A percentile compares a stretch with the other conserved stretches of the same genome.
Conservation (phyloP, 2,888 invertebrate genomes). For the Thymelicus acteon region DNA sequence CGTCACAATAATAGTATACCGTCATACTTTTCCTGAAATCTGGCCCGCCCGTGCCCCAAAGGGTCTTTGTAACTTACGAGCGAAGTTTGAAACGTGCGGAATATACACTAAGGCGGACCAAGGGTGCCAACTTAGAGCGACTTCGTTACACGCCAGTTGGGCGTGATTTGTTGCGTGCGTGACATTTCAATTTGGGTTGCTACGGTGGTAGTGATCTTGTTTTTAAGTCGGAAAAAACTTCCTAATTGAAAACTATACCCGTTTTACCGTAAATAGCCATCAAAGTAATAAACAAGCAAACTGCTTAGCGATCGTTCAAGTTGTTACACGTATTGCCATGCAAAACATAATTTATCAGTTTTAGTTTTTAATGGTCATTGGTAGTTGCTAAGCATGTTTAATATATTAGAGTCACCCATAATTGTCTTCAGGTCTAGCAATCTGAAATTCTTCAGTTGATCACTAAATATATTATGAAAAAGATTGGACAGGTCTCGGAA, state of each 20-base stretch:
- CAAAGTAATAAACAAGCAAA: too few relatives aligned
- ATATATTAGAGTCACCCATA: too few relatives aligned
- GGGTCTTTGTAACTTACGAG: slow-evolving; percentile 22
- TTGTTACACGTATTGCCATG: too few relatives aligned
- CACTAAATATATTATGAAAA: too few relatives aligned
- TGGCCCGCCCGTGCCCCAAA: neutral
- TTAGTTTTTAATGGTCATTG: too few relatives aligned
- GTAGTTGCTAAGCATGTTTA: too few relatives aligned
- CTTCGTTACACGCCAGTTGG: slow-evolving; percentile 42
- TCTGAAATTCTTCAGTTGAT: too few relatives aligned
- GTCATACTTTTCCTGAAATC: slow-evolving; percentile 9
- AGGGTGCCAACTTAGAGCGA: slow-evolving; percentile 23
- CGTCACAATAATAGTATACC: neutral
- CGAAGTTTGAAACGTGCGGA: slow-evolving; percentile 21
- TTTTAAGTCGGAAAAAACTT: slow-evolving; percentile 12
- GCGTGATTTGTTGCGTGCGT: slow-evolving; percentile 47
- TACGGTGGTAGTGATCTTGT: slow-evolving; percentile 7
- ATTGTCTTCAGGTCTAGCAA: too few relatives aligned
- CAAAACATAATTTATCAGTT: too few relatives aligned
- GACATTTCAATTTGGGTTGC: slow-evolving; percentile 33
- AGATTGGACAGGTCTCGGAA: too few relatives aligned
- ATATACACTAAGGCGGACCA: slow-evolving; percentile 1
- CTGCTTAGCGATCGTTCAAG: too few relatives aligned
- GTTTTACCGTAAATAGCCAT: too few relatives aligned
- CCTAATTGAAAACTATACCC: neutral